A percentile compares a stretch with the other conserved stretches of the same genome.
Conservation (phyloP, 2,888 invertebrate species). For the Heteromyza rotundicornis region DNA sequence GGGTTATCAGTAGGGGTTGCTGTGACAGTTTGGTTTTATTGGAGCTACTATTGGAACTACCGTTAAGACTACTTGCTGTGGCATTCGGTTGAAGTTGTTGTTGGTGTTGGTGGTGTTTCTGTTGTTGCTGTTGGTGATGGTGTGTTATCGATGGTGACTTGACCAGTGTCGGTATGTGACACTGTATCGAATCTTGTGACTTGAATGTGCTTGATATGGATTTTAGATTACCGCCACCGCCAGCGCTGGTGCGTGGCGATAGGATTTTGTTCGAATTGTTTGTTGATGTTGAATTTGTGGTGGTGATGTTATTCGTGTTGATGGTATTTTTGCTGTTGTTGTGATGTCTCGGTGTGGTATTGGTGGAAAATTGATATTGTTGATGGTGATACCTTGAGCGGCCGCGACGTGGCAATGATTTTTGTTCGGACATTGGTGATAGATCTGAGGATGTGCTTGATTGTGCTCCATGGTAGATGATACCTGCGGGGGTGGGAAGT, state of each 20-base stretch:
- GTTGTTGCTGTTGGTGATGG: constrained; percentile 53
- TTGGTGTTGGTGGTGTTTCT: constrained; percentile 46
- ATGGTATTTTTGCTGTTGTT: constrained; percentile 56
- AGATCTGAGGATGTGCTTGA: constrained; percentile 80
- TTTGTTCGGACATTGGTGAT: constrained; percentile 79
- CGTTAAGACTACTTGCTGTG: constrained; percentile 29
- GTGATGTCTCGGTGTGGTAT: constrained; percentile 65
- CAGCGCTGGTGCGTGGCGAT: constrained; percentile 60
- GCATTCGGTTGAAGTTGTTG: constrained; percentile 26
- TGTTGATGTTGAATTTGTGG: constrained; percentile 40
- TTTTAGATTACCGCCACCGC: constrained; percentile 58
- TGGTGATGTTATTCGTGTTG: constrained; percentile 45
- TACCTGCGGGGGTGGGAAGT: constrained; percentile 64
- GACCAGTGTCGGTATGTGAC: constrained; percentile 61
- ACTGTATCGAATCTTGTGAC: constrained; percentile 62
- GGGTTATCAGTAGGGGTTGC: constrained; percentile 55
- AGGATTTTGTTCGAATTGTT: constrained; percentile 57
- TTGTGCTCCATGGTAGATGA: constrained; percentile 76
- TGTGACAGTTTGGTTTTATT: constrained; percentile 47
- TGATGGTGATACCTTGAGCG: constrained; percentile 71
- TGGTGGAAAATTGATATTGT: constrained; percentile 64
- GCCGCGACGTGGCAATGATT: constrained; percentile 75
- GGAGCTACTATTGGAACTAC: constrained; percentile 45
- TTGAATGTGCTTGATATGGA: constrained; percentile 61
- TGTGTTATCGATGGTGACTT: constrained; percentile 59